Percentiles rank a stretch among this genome's conserved stretches.
These are phyloP conservation scores for Molanna angustata DNA, from an alignment of 2,888 invertebrate genomes.

Conservation along the genomic window DNA sequence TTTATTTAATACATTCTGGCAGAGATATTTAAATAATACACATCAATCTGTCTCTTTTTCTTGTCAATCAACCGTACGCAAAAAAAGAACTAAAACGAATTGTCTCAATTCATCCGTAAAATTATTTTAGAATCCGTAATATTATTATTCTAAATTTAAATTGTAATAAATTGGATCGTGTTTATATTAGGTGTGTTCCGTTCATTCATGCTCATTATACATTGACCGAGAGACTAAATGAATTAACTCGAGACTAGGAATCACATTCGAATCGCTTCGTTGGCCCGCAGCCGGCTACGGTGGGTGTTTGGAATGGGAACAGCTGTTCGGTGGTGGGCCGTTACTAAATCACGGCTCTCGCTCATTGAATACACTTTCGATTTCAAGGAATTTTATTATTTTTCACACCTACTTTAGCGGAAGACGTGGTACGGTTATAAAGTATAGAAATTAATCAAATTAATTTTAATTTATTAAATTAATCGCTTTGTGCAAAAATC, in stretches of 20 bases:
- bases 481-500: too few species aligned
- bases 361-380: conserved; percentile 12
- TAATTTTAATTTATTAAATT: too few species aligned
- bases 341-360: neutral
- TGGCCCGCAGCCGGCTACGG: neutral
- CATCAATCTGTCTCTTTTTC: too few species aligned
- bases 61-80: too few species aligned
- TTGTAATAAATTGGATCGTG: neutral
- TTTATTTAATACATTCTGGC: too few species aligned
- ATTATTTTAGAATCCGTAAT: too few species aligned
- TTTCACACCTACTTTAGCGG: conserved; percentile 1
- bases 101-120: too few species aligned
- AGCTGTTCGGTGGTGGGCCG: too few species aligned
- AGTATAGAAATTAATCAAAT: too few species aligned
- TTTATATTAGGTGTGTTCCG: neutral
- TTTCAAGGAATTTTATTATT: conserved; percentile 6
- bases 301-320: neutral
- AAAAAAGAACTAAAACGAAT: too few species aligned
- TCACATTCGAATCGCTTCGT: conserved; percentile 8
- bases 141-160: neutral
- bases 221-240: neutral
- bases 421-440: neutral
- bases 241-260: neutral
- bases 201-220: conserved; percentile 6
- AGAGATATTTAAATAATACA: too few species aligned